phyloP scores from a whole-genome alignment of 1,140 invertebrate species.

The Pteromalus puparum region DNA sequence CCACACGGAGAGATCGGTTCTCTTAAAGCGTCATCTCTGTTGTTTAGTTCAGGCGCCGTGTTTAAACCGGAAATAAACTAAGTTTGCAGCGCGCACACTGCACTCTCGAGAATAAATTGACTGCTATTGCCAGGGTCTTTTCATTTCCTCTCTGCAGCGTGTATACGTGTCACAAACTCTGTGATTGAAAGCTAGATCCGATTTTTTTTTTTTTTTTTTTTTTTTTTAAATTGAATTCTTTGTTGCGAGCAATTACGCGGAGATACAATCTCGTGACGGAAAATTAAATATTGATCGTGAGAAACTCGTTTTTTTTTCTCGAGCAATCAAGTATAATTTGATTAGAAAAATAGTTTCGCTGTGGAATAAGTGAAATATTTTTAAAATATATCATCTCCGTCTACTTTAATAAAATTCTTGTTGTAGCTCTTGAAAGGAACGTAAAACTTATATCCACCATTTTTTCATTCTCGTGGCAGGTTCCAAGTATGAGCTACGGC shows the following conservation, averaged over 20 bases:
- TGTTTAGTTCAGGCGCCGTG: too few species aligned
- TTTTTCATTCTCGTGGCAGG: conserved; percentile 60
- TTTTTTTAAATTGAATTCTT: too few species aligned
- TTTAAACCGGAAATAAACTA: too few species aligned
- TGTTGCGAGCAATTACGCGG: too few species aligned
- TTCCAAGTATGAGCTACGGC: conserved; percentile 70
- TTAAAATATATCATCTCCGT: too few species aligned
- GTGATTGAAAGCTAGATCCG: neutral
- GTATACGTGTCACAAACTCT: neutral
- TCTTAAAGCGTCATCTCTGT: too few species aligned
- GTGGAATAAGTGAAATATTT: neutral
- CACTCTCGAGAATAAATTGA: neutral
- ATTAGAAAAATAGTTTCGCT: neutral
- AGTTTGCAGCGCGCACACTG: too few species aligned
- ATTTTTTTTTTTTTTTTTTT: too few species aligned
- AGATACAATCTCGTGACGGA: neutral
- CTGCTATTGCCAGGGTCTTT: neutral
- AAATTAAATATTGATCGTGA: neutral
- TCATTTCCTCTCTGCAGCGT: neutral
- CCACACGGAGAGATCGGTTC: too few species aligned
- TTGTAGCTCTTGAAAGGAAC: too few species aligned
- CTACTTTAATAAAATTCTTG: neutral
- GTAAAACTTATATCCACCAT: neutral
- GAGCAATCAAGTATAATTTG: too few species aligned
- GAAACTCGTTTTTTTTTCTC: neutral